Base-by-base conservation (phyloP, 2,797 vertebrate genomes). In the Melanotaenia nigrans region DNA sequence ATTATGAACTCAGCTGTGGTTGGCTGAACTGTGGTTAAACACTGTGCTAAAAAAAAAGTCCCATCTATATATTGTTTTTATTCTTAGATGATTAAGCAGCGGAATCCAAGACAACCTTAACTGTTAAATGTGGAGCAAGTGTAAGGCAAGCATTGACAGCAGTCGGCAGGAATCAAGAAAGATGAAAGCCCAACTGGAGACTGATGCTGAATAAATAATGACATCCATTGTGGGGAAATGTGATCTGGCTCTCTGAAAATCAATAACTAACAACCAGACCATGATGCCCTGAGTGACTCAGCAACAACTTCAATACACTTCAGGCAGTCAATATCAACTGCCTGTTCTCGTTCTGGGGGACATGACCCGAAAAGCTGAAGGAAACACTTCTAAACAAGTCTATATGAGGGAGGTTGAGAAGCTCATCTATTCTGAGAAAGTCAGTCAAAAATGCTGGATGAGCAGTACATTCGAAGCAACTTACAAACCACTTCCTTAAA, bases 191-290 rank as follows among this genome's bases (percentile, higher is more conserved):
- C 59, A 65, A 78, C 77, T 68, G 72, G 85, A 87, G 79, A 78
- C 87, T 57, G 73, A 83, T 73, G 82, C 76, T 92, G 88, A 92
- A 94, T 94, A 92, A 94, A 90, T 93, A 92, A 93, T 91, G 87
- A 85, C 86, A 85, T 85, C 82, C 78, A 91, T 90, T 90, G 90
- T 88, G 82, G 65, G 83, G 89, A 89, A 89, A 93, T 91, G 87
- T 88, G 90, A 93, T 92, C 90, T 56, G 75, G 77, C 75, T 86
- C 79, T 89, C 87, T 90, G 85, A 88, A 90, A 92, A 92, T 92
- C 92, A 92, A 92, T 93, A 93, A 92, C 83, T 72, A 90, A 90
- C 91, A 91, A 88, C 83, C 67, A 80, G 89, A 88, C 87, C 83
- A 47, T 71, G 76, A 87, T 84, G 81, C 85, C 84, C 83, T 58